Base-by-base conservation (phyloP, 2,888 invertebrate genomes). In the Melieria crassipennis region DNA sequence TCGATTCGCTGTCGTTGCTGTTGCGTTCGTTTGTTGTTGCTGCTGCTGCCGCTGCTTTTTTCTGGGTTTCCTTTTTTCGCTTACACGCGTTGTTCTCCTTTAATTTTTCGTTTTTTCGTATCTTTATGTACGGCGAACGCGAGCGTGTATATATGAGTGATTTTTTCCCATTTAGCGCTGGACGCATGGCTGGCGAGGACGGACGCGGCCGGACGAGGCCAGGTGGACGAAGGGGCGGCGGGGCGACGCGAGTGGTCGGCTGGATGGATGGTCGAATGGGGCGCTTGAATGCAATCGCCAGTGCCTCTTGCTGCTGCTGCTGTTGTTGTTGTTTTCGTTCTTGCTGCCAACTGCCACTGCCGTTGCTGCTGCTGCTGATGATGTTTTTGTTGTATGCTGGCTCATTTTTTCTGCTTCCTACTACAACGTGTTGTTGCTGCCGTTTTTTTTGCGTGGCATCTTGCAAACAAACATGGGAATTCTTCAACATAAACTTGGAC, bases 261-360 rank as follows among this genome's bases (percentile, higher is more conserved):
- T 71, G 69, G 73, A 70, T 70, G 69, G 70, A 61, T 72, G 71
- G 65, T 56, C 75, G 73, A 55, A 69, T 69, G 72, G 69, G 72
- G 66, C 77, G 71, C 71, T 67, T 75, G 72, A 73, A 76, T 74
- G 77, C 78, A 65, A 58, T 62, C 72, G 73, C 71, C 60, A 69
- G 61, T 73, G 71, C 47, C 65, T 72, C 16, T 52, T 30, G 5
- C 55, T 62, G 72, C 47, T 30, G 30, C 43, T 30, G 5, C 55
- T 62, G 72, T 43, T 30, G 30, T 69, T 55, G 60, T 72, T 55
- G 58, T 60, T 47, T 63, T 56, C 13, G 55, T 70, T 48, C 48
- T 66, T 63, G 30, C 48, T 65, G 55, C 46, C 16, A 42, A 50
- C 58, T 67, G 42, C 11, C 30, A 42, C 11, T 69, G 57, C 42